A percentile compares a stretch with the other conserved stretches of the same genome.
Evolutionary conservation across 2,797 vertebrate species (phyloP).

Genomic region (Acanthurus leucopareius): DNA sequence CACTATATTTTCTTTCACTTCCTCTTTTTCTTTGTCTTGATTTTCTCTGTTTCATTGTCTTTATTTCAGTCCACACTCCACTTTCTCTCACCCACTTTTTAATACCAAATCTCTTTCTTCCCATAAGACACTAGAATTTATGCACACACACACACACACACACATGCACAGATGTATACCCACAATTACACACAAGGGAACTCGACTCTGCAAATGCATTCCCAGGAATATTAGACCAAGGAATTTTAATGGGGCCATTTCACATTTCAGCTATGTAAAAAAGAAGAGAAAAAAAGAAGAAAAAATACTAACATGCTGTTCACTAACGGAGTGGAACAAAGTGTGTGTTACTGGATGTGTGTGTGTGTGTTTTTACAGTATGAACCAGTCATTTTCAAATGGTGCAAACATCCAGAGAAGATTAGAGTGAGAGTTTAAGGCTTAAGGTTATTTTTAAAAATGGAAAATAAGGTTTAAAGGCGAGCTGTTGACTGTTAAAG

Average conservation of each 20-base stretch:
- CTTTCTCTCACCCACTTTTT: not conserved
- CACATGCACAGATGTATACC: constrained; percentile 30
- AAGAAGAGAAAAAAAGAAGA: constrained; percentile 33
- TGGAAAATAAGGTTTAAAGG: constrained; percentile 23
- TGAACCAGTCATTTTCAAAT: constrained; percentile 26
- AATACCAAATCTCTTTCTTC: not conserved
- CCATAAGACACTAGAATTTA: not conserved
- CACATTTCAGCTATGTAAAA: constrained; percentile 46
- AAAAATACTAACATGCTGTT: constrained; percentile 13
- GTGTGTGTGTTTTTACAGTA: constrained; percentile 9
- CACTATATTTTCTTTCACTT: constrained; percentile 20
- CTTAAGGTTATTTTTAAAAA: constrained; percentile 17
- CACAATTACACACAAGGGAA: constrained; percentile 48
- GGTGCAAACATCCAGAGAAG: constrained; percentile 25
- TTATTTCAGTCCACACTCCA: not conserved
- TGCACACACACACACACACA: constrained; percentile 1
- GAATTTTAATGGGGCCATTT: constrained; percentile 60
- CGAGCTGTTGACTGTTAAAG: not conserved
- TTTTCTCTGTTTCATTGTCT: not conserved
- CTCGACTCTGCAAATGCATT: constrained; percentile 54
- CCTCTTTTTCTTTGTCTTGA: not conserved
- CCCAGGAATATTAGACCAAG: constrained; percentile 63
- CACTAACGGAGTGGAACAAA: constrained; percentile 13
- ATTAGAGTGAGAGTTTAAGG: constrained; percentile 18
- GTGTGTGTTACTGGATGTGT: constrained; percentile 9